Conservation (phyloP, 2,888 invertebrate species). For the Siphonodentalium dalli region DNA sequence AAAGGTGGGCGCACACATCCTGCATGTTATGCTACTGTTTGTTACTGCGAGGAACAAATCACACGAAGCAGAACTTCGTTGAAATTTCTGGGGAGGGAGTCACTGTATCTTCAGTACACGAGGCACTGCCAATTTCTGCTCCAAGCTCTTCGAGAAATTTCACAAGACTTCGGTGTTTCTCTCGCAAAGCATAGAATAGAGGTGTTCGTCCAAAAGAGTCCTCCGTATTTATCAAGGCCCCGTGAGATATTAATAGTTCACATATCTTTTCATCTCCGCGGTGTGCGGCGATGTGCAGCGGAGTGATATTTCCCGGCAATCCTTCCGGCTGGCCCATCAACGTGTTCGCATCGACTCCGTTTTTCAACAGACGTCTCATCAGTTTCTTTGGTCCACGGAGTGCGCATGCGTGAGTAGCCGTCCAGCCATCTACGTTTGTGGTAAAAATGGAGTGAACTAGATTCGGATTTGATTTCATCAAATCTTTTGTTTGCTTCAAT, state of each 20-base stretch:
- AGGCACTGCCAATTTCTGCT: constrained; percentile 28
- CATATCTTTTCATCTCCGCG: constrained; percentile 38
- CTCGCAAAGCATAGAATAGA: constrained; percentile 36
- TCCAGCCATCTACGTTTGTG: constrained; percentile 46
- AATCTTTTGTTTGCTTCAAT: constrained; percentile 33
- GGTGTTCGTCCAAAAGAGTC: constrained; percentile 39
- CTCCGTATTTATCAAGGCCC: constrained; percentile 33
- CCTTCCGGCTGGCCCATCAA: constrained; percentile 48
- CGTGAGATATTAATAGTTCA: constrained; percentile 39
- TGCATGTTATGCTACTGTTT: no score
- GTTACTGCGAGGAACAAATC: no score
- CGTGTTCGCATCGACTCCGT: constrained; percentile 41
- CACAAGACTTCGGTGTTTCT: constrained; percentile 29
- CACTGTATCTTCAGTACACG: no score
- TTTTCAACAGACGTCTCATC: constrained; percentile 39
- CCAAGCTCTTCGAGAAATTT: constrained; percentile 35
- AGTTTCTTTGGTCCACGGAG: constrained; percentile 39
- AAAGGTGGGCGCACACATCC: no score
- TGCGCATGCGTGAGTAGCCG: constrained; percentile 46
- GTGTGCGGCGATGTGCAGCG: constrained; percentile 43
- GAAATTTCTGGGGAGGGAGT: no score
- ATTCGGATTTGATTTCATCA: constrained; percentile 33
- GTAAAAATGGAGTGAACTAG: constrained; percentile 34
- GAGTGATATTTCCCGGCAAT: constrained; percentile 36
- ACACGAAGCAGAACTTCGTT: no score